Evolutionary conservation across 2,797 vertebrate species (phyloP).

Genomic region (Nyctibius grandis): DNA sequence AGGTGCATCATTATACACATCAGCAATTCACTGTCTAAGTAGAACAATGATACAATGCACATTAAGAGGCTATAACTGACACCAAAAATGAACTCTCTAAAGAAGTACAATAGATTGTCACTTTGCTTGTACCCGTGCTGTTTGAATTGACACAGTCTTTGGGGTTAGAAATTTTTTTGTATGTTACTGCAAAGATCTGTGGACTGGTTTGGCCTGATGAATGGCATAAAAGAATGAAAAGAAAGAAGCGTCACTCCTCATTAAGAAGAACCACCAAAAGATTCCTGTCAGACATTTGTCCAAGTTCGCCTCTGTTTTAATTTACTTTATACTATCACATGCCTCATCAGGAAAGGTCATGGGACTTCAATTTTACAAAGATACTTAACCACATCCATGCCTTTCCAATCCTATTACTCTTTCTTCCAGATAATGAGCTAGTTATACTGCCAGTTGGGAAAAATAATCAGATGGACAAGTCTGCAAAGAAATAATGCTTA

Average conservation of each 20-base stretch:
- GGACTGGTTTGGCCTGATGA: neutral
- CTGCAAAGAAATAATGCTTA: neutral
- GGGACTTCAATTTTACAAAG: neutral
- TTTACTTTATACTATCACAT: neutral
- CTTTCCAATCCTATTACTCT: neutral
- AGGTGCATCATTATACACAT: constrained; percentile 64
- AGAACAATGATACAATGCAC: constrained; percentile 46
- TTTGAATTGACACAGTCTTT: neutral
- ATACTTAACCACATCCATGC: neutral
- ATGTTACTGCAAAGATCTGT: neutral
- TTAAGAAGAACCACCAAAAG: neutral
- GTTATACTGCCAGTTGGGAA: neutral
- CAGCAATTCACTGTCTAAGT: constrained; percentile 56
- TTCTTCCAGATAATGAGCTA: neutral
- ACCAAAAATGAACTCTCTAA: constrained; percentile 38
- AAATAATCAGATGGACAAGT: neutral
- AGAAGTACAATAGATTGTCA: constrained; percentile 15
- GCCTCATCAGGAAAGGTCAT: neutral
- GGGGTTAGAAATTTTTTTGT: neutral
- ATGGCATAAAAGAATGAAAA: neutral
- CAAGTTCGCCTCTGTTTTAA: neutral
- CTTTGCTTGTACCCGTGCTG: neutral
- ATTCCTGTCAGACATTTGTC: neutral
- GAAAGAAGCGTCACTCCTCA: neutral
- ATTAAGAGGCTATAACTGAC: constrained; percentile 37